Base-by-base conservation (phyloP, 2,888 invertebrate species). In the Spilarctia lutea region DNA sequence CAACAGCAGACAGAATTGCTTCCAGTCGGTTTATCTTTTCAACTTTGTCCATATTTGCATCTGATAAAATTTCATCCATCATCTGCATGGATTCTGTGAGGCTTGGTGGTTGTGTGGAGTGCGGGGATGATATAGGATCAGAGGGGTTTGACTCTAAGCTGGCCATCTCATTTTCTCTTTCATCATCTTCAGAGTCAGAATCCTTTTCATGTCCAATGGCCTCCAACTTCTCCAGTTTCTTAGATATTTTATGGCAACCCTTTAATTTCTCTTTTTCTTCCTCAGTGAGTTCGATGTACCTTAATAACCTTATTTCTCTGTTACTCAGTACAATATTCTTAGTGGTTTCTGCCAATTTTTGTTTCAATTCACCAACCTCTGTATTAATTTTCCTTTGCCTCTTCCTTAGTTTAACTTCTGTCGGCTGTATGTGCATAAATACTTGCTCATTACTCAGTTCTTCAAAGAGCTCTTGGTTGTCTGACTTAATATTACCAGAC, bases 251-350 rank as follows among this genome's bases (percentile, higher is more conserved):
- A 88, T 98, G 98, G 72, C 98, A 98, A 60, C 98, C 98, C 91
- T 98, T 98, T 30, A 99, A 94, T 90, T 98, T 98, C 85, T 98
- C 98, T 87, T 98, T 98, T 89, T 99, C 99, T 81, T 98, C 98
- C 85, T 99, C 98, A 30, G 98, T 98, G 72, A 99, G 96, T 87
- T 98, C 98, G 92, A 99, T 97, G 93, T 99, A 98, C 88, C 98
- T 97, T 80, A 99, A 95, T 77, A 99, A 96, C 86, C 99, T 96
- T 86, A 99, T 99, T 95, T 99, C 99, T 83, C 99, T 96, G 91
- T 99, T 99, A 90, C 98, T 98, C 78, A 99, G 95, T 70, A 99
- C 99, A 90, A 99, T 97, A 90, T 98, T 98, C 89, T 98, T 98
- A 68, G 97, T 97, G 8, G 98, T 97, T 90, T 98, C 98, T 72